A percentile compares a stretch with the other conserved stretches of the same genome.
Conservation (phyloP, 2,888 invertebrate species). For the Carpatolechia fugitivella region DNA sequence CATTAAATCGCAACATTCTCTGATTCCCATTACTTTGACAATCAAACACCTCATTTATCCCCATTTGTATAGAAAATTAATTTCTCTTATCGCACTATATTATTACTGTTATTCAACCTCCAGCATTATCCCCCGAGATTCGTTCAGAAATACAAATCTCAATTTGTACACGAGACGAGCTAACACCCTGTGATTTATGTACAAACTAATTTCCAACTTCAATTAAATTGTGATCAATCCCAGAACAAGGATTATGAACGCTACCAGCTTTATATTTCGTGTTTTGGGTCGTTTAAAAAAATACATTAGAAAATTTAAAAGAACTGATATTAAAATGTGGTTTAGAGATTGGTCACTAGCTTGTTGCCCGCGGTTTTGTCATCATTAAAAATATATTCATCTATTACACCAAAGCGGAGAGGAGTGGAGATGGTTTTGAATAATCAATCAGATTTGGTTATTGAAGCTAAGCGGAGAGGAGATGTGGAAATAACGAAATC, state of each 20-base stretch:
- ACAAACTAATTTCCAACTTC: constrained; percentile 30
- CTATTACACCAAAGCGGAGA: too few species aligned
- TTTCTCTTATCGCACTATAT: neutral
- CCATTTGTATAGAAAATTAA: neutral
- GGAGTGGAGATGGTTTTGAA: too few species aligned
- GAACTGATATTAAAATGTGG: too few species aligned
- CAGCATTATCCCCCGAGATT: neutral
- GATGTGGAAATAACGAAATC: too few species aligned
- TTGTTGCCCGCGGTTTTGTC: too few species aligned
- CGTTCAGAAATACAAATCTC: constrained; percentile 11
- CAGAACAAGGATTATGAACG: constrained; percentile 17
- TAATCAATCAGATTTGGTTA: too few species aligned
- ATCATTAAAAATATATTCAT: too few species aligned
- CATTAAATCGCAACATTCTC: too few species aligned
- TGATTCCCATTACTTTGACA: neutral
- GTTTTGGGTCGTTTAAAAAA: neutral
- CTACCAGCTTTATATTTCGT: neutral
- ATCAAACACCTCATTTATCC: neutral
- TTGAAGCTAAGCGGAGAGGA: too few species aligned
- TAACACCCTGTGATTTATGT: constrained; percentile 29
- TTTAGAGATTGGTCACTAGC: too few species aligned
- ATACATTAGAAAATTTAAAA: too few species aligned
- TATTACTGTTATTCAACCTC: neutral
- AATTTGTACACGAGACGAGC: constrained; percentile 15
- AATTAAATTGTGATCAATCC: constrained; percentile 32